Evolutionary conservation across 2,113 vertebrate species (phyloP), one percentile per base, ranked within the genome.

Genomic region (Nycticorax nycticorax): DNA sequence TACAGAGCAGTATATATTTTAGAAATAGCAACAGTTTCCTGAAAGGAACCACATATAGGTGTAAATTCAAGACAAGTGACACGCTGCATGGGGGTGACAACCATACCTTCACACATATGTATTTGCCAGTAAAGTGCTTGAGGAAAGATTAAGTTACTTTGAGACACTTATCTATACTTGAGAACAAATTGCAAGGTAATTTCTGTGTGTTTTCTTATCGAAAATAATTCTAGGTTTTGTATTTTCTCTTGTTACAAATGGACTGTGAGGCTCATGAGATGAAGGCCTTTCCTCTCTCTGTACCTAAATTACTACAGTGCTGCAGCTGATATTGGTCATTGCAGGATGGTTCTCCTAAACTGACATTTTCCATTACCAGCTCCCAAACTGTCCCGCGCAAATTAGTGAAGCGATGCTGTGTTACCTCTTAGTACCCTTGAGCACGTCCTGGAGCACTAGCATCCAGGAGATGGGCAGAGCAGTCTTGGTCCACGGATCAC

Each of bases 401-500:
- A 55, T 35, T 8, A 0, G 0, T 8, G 43, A 37, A n/a, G 33
- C 4, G 22, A 57, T 11, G 16, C 10, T 10, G 27, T 3, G 35
- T 52, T 28, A 63, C 56, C 56, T 82, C 30, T 11, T 15, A 2
- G 55, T 28, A 16, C 14, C 69, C 30, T 39, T 5, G 27, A n/a
- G 39, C 17, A 14, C 1, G 33, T 26, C 7, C 47, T 9, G n/a
- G 55, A 55, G n/a, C 4, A 14, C 17, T 3, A 37, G 62, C 22
- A 87, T 41, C 30, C 23, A 20, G 45, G 59, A 39, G 41, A 10
- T 6, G 12, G 10, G 60, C 1, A 7, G 10, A n/a, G 45, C 1
- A 8, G 30, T 19, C 45, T 45, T 13, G 39, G 26, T 35, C 55
- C 39, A 20, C 5, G 28, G 23, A 53, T 80, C 15, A 23, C 35